A percentile compares a stretch with the other conserved stretches of the same genome.
phyloP scores from a whole-genome alignment of 2,888 invertebrate species.

The Andrena chrysosceles region DNA sequence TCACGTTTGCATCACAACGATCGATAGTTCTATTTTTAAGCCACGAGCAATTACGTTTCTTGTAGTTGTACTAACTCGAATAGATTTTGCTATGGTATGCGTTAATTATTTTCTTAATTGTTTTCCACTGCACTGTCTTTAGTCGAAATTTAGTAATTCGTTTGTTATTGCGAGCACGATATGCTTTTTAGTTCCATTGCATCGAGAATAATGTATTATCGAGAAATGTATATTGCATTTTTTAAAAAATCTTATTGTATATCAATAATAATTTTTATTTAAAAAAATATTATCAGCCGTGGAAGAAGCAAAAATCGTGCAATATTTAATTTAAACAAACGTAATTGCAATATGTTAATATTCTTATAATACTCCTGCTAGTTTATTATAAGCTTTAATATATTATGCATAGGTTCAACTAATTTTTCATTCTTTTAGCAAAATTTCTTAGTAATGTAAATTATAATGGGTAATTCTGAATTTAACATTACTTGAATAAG shows the following conservation, averaged over 20 bases:
- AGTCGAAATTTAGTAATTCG: not conserved
- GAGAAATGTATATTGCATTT: not conserved
- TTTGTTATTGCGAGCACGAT: not conserved
- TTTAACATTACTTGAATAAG: too few species aligned
- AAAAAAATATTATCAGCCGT: too few species aligned
- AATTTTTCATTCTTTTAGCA: too few species aligned
- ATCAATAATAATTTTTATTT: too few species aligned
- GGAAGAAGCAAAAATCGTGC: too few species aligned
- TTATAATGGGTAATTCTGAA: too few species aligned
- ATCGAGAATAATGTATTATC: not conserved
- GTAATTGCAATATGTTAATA: too few species aligned
- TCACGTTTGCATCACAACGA: constrained; percentile 33
- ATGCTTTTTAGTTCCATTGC: not conserved
- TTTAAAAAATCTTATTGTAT: not conserved
- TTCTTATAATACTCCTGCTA: too few species aligned
- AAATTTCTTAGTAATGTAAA: too few species aligned
- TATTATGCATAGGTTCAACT: too few species aligned
- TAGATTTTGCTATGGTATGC: not conserved
- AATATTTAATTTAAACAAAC: too few species aligned
- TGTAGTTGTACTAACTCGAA: constrained; percentile 2
- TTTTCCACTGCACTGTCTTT: not conserved
- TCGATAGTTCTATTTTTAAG: constrained; percentile 53
- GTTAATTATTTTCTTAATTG: not conserved
- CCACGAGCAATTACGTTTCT: constrained; percentile 46
- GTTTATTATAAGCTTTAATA: too few species aligned